These are phyloP conservation scores for Cladopsammia gracilis DNA, from an alignment of 64 coral and sea anemone species.

Conservation along the genomic window DNA sequence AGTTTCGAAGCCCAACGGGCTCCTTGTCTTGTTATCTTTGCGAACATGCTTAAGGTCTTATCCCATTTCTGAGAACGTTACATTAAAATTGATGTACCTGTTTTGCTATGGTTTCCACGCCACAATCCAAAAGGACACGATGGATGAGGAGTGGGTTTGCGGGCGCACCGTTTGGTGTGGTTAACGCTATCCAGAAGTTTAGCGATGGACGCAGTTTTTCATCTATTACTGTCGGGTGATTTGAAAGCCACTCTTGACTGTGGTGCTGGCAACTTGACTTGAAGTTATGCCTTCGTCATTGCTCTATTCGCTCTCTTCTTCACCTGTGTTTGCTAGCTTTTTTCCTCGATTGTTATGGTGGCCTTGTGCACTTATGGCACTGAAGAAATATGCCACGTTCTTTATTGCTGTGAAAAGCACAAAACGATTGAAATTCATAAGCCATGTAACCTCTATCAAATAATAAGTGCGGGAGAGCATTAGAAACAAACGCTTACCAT, in stretches of 20 bases:
- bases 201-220: conserved; percentile 40
- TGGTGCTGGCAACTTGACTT: background rate
- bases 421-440: too few relatives aligned
- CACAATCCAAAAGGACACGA: conserved; percentile 34
- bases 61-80: too few relatives aligned
- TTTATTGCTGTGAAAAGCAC: conserved; percentile 28
- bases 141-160: conserved; percentile 41
- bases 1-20: too few relatives aligned
- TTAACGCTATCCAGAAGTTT: conserved; percentile 30
- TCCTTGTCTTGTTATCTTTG: too few relatives aligned
- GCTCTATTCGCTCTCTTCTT: background rate
- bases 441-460: too few relatives aligned
- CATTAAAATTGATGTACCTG: background rate
- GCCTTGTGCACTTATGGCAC: conserved; percentile 20
- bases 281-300: background rate
- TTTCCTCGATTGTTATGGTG: background rate
- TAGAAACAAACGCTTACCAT: conserved; percentile 11
- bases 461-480: too few relatives aligned
- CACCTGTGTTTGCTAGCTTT: background rate
- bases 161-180: conserved; percentile 42
- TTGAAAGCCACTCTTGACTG: conserved; percentile 5
- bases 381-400: conserved; percentile 50
- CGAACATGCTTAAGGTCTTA: too few relatives aligned
- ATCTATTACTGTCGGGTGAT: background rate
- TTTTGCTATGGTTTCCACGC: conserved; percentile 6